Conservation (phyloP, 2,888 invertebrate genomes). For the Gortyna flavago region DNA sequence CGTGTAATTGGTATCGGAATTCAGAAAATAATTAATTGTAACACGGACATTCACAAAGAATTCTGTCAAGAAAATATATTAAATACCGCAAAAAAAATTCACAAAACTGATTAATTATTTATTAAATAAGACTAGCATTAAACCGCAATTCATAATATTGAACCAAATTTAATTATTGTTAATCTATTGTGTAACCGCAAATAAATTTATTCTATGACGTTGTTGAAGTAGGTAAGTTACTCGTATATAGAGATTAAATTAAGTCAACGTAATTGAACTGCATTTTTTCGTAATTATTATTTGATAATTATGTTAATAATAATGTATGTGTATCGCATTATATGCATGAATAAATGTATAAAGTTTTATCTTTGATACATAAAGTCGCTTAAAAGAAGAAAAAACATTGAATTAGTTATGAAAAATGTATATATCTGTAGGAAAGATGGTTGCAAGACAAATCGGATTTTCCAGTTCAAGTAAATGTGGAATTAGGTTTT, state of each 20-base stretch:
- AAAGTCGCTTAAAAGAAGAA: background rate
- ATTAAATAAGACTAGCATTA: conserved; percentile 20
- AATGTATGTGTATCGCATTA: background rate
- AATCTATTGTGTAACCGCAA: conserved; percentile 16
- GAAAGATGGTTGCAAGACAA: background rate
- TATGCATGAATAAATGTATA: conserved; percentile 10
- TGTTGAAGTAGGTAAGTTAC: conserved; percentile 1
- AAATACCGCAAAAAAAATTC: conserved; percentile 30
- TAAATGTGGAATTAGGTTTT: conserved; percentile 4
- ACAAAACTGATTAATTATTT: conserved; percentile 18
- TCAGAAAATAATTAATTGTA: conserved; percentile 24
- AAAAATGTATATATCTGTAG: too few relatives aligned
- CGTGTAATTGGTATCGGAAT: conserved; percentile 7
- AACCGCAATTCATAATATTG: conserved; percentile 22
- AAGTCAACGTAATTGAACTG: background rate
- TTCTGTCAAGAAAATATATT: conserved; percentile 7
- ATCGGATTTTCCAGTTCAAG: conserved; percentile 2
- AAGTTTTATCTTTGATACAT: background rate
- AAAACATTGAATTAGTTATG: background rate
- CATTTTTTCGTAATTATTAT: conserved; percentile 35
- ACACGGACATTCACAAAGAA: conserved; percentile 31
- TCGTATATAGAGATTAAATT: background rate
- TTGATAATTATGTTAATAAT: conserved; percentile 19
- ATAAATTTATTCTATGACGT: background rate
- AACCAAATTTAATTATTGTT: conserved; percentile 12